Conservation (phyloP, 2,888 invertebrate species). For the Eumacrocentrus americanus region DNA sequence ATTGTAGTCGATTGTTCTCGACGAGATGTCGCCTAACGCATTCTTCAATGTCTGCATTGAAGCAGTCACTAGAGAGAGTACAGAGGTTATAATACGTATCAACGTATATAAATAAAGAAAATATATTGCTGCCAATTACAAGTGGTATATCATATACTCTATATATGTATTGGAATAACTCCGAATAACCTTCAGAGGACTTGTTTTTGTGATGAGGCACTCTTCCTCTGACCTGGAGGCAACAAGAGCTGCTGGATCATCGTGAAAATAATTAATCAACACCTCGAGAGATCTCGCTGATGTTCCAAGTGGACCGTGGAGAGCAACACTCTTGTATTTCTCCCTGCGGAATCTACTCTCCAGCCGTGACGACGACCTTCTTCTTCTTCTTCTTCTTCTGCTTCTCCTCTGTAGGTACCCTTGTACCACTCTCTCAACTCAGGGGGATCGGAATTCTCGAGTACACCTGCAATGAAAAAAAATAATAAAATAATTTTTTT, state of each 20-base stretch:
- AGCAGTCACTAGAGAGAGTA: no score
- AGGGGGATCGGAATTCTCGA: neutral
- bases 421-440: neutral
- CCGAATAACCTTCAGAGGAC: neutral
- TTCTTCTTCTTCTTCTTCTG: neutral
- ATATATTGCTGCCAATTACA: no score
- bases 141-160: no score
- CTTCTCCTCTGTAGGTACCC: neutral
- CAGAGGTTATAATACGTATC: no score
- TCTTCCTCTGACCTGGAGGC: neutral
- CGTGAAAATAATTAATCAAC: slow-evolving; percentile 9
- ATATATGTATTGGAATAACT: neutral
- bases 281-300: slow-evolving; percentile 1
- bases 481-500: no score
- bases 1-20: slow-evolving; percentile 33
- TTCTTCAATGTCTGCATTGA: neutral
- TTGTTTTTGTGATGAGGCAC: neutral
- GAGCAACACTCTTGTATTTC: neutral
- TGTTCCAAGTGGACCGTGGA: slow-evolving; percentile 3
- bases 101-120: no score
- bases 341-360: neutral
- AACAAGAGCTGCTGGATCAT: neutral
- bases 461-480: neutral
- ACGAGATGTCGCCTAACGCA: slow-evolving; percentile 12
- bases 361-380: neutral